Evolutionary conservation across 2,113 vertebrate genomes (phyloP).

Genomic region (Halcyon senegalensis): DNA sequence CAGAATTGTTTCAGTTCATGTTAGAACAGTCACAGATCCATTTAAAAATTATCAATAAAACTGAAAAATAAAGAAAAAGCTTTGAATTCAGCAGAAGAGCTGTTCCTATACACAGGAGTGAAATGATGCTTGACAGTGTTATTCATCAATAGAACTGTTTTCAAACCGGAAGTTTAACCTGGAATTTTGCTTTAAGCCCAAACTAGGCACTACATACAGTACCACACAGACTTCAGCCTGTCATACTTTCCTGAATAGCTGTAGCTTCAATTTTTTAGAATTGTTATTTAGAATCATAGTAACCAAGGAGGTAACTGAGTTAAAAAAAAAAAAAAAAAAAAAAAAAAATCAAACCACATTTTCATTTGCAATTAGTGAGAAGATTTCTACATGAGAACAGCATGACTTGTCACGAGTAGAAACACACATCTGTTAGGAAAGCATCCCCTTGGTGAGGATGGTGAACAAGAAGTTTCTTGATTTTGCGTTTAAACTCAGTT

Average conservation of each 20-base stretch:
- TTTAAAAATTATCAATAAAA: background rate
- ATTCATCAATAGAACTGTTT: background rate
- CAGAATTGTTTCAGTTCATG: background rate
- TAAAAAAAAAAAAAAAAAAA: background rate
- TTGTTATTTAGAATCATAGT: background rate
- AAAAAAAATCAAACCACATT: background rate
- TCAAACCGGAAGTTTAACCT: background rate
- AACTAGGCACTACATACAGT: background rate
- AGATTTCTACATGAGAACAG: background rate
- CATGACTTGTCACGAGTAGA: background rate
- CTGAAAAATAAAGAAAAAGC: background rate
- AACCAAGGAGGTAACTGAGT: background rate
- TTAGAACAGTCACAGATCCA: background rate
- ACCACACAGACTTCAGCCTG: background rate
- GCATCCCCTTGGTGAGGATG: background rate
- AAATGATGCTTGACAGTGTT: background rate
- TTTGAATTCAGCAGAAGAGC: background rate
- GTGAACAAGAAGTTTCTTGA: background rate
- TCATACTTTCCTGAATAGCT: background rate
- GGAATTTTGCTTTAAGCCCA: background rate
- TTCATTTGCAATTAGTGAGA: background rate
- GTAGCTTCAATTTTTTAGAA: background rate
- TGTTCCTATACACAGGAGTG: accelerated
- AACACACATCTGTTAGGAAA: background rate
- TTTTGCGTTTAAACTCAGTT: background rate